phyloP scores from a whole-genome alignment of 2,888 invertebrate genomes.

The Drosophila mayaguana region DNA sequence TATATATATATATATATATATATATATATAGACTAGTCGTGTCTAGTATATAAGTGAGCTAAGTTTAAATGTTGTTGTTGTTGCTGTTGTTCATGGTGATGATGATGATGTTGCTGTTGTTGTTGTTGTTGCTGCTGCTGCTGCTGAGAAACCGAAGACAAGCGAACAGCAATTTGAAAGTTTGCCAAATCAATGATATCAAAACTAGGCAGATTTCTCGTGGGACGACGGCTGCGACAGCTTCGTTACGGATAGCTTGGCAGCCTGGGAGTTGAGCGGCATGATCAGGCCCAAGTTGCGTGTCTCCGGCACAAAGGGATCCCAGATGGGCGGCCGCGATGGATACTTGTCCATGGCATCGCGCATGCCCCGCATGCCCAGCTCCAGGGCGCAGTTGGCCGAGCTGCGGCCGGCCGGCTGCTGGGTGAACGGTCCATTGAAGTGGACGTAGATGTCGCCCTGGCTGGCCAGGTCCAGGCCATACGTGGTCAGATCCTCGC shows the following conservation, averaged over 20 bases:
- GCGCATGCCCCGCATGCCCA: constrained; percentile 71
- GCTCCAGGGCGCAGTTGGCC: constrained; percentile 52
- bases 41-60: neutral
- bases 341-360: constrained; percentile 54
- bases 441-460: constrained; percentile 70
- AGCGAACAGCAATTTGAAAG: constrained; percentile 44
- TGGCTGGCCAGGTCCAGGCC: constrained; percentile 62
- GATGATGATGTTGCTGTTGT: constrained; percentile 12
- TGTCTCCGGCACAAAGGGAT: constrained; percentile 63
- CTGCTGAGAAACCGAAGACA: constrained; percentile 33
- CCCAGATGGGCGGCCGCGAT: constrained; percentile 54
- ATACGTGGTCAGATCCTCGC: constrained; percentile 63
- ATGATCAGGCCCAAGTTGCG: constrained; percentile 50
- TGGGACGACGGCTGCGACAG: constrained; percentile 23
- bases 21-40: neutral
- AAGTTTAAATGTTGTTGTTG: neutral
- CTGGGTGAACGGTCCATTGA: constrained; percentile 68
- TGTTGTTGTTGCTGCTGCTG: neutral
- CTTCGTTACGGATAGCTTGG: constrained; percentile 7
- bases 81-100: neutral
- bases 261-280: neutral
- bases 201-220: constrained; percentile 26
- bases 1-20: neutral
- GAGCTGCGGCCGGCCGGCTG: constrained; percentile 53
- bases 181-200: constrained; percentile 38